Base-by-base conservation (phyloP, 2,797 vertebrate genomes). In the Aratinga solstitialis region DNA sequence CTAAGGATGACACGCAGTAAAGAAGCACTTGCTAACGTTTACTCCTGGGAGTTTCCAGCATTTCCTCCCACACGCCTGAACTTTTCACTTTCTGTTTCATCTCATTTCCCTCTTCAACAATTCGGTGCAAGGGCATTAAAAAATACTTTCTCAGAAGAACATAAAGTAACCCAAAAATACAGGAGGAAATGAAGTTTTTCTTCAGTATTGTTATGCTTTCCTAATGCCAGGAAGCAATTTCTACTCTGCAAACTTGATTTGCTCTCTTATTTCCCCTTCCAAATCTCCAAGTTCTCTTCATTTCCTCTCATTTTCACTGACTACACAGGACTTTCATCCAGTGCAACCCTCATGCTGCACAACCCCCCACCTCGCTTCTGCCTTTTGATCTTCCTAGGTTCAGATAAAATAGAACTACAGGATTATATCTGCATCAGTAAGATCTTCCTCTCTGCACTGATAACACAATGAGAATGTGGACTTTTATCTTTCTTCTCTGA, bases 31-130 rank as follows among this genome's bases (percentile, higher is more conserved):
- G 61, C 32, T 45, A 18, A 76, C n/a, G 5, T 66, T 88, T 69
- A 63, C 48, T 65, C 65, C 22, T 18, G 54, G 38, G 82, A 91
- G 14, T 42, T 90, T 53, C 65, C 14, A 72, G 62, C 51, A 51
- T 86, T 74, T 91, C 76, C 53, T 76, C 61, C 54, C 50, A 24
- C 53, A 48, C 43, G 73, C 89, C 68, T 66, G 65, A 84, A 65
- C 68, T 90, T 80, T 34, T 24, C 14, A 47, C 68, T 92, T 88
- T 68, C 58, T 4, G 1, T 51, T 68, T n/a, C 15, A 22, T 66
- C 58, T 80, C 1, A 1, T 32, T 76, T 84, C 73, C 34, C 38
- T 51, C 63, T 36, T 74, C 29, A 68, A 4, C 27, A 59, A 58
- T 61, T 59, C 38, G 2, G 43, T 32, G n/a, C 9, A 69, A 69